These are phyloP conservation scores for Anas capensis DNA, from an alignment of 2,797 vertebrate species.

Conservation along the genomic window DNA sequence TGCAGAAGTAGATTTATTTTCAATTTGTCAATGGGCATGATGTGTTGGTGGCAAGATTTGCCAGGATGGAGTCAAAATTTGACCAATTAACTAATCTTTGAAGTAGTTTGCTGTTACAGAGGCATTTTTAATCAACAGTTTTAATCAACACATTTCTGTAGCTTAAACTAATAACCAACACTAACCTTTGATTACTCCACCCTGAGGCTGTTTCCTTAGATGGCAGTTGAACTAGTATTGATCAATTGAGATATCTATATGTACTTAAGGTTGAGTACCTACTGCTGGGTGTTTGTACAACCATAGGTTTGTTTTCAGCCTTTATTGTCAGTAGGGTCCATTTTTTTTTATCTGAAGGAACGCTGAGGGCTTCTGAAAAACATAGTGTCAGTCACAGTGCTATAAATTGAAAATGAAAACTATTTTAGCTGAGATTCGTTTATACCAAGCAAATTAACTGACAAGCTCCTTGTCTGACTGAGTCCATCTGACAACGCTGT, in stretches of 20 bases:
- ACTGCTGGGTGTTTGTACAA: neutral
- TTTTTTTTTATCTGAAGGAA: neutral
- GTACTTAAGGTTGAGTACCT: neutral
- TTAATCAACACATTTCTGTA: constrained; percentile 29
- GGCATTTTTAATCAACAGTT: neutral
- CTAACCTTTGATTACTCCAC: neutral
- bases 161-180: constrained; percentile 12
- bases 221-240: neutral
- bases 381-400: neutral
- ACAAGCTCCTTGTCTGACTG: constrained; percentile 37
- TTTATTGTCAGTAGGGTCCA: neutral
- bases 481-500: constrained; percentile 17
- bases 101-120: neutral
- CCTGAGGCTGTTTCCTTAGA: neutral
- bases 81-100: neutral
- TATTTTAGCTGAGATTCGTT: neutral
- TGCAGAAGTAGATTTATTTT: neutral
- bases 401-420: constrained; percentile 27
- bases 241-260: neutral
- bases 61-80: neutral
- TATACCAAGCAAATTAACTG: constrained; percentile 16
- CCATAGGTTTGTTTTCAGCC: neutral
- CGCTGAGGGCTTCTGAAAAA: neutral
- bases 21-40: neutral
- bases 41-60: neutral